Base-by-base conservation (phyloP, 2,113 vertebrate genomes). In the Dryoscopus gambensis region DNA sequence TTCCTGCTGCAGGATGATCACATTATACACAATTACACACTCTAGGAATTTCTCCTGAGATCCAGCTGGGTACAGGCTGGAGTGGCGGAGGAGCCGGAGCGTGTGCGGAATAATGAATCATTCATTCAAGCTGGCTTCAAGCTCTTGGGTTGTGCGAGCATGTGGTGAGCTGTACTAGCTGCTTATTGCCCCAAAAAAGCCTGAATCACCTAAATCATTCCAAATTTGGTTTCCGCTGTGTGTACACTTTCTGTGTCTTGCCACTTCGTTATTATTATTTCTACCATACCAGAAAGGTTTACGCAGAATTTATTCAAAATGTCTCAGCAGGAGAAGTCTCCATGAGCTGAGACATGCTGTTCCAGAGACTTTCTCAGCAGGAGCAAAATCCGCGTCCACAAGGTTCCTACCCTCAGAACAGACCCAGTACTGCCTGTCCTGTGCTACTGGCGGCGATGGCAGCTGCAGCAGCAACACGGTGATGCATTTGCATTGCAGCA, bases 21-120 rank as follows among this genome's bases (percentile, higher is more conserved):
- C 77, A 82, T 71, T 81, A 84, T 69, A 79, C 94, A 76, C 95
- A 85, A 89, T 96, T 83, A 94, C 89, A 96, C 76, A 95, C 91
- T 88, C 91, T 75, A 90, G 92, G 95, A 94, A 95, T 94, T 87
- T 95, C 95, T 95, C 90, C 77, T 84, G 95, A 85, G 93, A 94
- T 93, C 76, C 79, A 76, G 87, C 92, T 85, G 93, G 90, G 86
- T 74, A 68, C 78, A 71, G 94, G 87, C 84, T 67, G 89, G 82
- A 78, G 94, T 14, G 84, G 70, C 12, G 5, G 91, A 84, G 95
- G 84, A 96, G 87, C 91, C 4, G 9, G 69, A 53, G 78, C 50
- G 52, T 91, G 90, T 50, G 68, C 0, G 4, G 91, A 94, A 94
- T 94, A 77, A 90, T 64, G 78, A 96, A 90, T 90, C 87, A 42